Evolutionary conservation across 2,888 invertebrate genomes (phyloP), one percentile per base, ranked within the genome.

Genomic region (Electrophaes corylata): DNA sequence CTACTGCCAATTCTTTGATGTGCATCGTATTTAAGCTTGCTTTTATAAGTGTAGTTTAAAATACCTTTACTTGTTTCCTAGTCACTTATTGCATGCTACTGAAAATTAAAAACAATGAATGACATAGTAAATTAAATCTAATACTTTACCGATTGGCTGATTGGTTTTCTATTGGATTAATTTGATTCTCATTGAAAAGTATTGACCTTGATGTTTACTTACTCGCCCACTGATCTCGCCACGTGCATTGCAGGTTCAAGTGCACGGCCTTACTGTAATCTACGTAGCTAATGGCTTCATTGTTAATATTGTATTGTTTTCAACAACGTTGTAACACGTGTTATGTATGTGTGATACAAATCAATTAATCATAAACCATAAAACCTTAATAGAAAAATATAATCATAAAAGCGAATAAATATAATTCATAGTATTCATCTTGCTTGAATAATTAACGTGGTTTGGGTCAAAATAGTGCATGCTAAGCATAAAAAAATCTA

Each of bases 171-270:
- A 39, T 14, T 31, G 19, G 10, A 40, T 26, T n/a, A 6, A 41
- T 41, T 33, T n/a, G 12, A 43, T 31, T 43, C n/a, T 37, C 23
- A 43, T 18, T 45, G n/a, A 39, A 44, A 63, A 58, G 48, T 48
- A 61, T 63, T 37, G 61, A 49, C 50, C 45, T 50, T 57, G 40
- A 20, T 20, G 12, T 4, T 4, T 48, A 40, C 41, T 47, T 31
- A 14, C 16, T 39, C 33, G 50, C 5, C 3, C 18, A 16, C 44
- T 37, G 23, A 40, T 46, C 18, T 31, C 5, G 31, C 16, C 45
- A 45, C 56, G 56, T 56, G 56, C 8, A 43, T 23, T 35, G 8
- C 0, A 12, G 31, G 3, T 18, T 12, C 29, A 18, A 0, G 31
- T 12, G 18, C 14, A 44, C 35, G 33, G n/a, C 12, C 12, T 11